Conservation (phyloP, 1,140 invertebrate genomes). For the Leptonema lineaticorne region DNA sequence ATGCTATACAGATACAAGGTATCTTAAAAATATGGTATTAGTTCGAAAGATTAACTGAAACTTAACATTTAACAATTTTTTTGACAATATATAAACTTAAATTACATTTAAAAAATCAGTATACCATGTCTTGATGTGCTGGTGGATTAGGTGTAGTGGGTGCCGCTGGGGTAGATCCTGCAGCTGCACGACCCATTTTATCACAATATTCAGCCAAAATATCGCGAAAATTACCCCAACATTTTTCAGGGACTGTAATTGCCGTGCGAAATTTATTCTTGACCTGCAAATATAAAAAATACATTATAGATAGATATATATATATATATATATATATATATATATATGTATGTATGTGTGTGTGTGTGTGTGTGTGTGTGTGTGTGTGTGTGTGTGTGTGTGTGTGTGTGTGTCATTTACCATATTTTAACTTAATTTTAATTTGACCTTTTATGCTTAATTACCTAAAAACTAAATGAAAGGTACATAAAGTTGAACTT, state of each 20-base stretch:
- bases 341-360: neutral
- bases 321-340: neutral
- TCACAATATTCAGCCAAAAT: slow-evolving; percentile 95
- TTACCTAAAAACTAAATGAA: too few relatives aligned
- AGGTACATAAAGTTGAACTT: too few relatives aligned
- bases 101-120: neutral
- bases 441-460: too few relatives aligned
- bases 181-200: slow-evolving; percentile 65
- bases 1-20: too few relatives aligned
- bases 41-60: too few relatives aligned
- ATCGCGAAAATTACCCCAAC: slow-evolving; percentile 94
- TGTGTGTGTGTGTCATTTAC: too few relatives aligned
- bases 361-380: too few relatives aligned
- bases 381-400: too few relatives aligned
- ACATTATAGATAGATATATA: neutral
- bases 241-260: slow-evolving; percentile 97
- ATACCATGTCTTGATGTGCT: slow-evolving; percentile 40
- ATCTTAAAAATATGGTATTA: too few relatives aligned
- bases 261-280: slow-evolving; percentile 97
- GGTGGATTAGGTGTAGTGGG: slow-evolving; percentile 42
- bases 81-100: neutral
- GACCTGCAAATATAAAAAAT: slow-evolving; percentile 63
- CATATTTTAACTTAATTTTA: too few relatives aligned
- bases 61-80: too few relatives aligned
- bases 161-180: slow-evolving; percentile 37